Evolutionary conservation across 2,113 vertebrate genomes (phyloP).

Genomic region (Malurus elegans): DNA sequence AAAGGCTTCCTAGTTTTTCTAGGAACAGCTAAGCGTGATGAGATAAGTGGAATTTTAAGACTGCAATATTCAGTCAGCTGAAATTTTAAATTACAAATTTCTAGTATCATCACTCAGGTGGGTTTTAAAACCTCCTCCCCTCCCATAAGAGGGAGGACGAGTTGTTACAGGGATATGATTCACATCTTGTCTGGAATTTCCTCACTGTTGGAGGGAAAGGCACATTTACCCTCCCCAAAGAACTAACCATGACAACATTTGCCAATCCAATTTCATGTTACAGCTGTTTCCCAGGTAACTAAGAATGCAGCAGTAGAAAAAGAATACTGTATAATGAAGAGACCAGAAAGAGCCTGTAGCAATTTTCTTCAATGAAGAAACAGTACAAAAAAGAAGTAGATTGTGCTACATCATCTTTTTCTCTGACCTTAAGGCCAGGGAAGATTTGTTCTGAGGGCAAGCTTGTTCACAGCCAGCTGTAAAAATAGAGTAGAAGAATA

Average conservation of each 20-base stretch:
- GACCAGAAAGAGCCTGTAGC: not conserved
- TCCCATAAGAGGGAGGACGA: not conserved
- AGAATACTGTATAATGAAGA: not conserved
- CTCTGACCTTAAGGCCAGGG: not conserved
- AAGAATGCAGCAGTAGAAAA: not conserved
- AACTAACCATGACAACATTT: not conserved
- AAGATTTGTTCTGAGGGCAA: not conserved
- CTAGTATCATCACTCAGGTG: not conserved
- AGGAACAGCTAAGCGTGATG: not conserved
- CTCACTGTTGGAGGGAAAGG: not conserved
- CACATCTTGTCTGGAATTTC: not conserved
- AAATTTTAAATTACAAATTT: not conserved
- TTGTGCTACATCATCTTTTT: not conserved
- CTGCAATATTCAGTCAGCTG: not conserved
- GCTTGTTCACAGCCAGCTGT: not conserved
- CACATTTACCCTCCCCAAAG: not conserved
- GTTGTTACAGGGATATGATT: not conserved
- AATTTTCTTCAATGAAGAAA: not conserved
- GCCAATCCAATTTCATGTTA: not conserved
- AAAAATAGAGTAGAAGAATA: not conserved
- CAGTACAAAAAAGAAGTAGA: too few relatives aligned
- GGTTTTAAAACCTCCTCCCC: not conserved
- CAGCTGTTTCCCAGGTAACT: constrained; percentile 10
- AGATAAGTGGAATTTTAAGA: not conserved
- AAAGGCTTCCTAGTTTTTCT: not conserved